These are phyloP conservation scores for Palaemon carinicauda DNA, from an alignment of 1,140 invertebrate genomes.

Conservation along the genomic window DNA sequence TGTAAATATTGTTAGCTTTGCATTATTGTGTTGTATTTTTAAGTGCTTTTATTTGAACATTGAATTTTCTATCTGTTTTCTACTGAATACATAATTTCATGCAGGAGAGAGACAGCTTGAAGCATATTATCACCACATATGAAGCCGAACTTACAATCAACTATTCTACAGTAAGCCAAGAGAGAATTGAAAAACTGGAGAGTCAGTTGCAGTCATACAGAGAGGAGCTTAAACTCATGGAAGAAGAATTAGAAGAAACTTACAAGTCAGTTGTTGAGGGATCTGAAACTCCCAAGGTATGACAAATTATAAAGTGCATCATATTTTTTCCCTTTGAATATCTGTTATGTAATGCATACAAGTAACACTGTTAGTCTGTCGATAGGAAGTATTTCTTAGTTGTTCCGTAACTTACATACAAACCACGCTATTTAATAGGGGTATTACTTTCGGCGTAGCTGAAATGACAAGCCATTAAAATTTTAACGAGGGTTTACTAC, in stretches of 20 bases:
- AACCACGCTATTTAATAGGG: too few species aligned
- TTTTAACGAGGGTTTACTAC: too few species aligned
- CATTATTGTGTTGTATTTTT: background rate
- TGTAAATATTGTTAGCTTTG: too few species aligned
- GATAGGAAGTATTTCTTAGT: too few species aligned
- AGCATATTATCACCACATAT: slow-evolving; percentile 80
- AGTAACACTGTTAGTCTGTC: too few species aligned
- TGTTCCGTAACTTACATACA: too few species aligned
- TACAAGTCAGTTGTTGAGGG: slow-evolving; percentile 58
- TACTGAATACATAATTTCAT: background rate
- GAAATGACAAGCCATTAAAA: too few species aligned
- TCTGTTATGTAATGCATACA: background rate
- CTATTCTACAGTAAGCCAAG: slow-evolving; percentile 66
- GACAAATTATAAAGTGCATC: too few species aligned
- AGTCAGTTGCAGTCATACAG: slow-evolving; percentile 73
- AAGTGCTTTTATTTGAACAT: background rate
- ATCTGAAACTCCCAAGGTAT: background rate
- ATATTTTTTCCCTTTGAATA: background rate
- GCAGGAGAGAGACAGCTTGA: slow-evolving; percentile 76
- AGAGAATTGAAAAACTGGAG: slow-evolving; percentile 66
- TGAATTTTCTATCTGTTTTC: background rate
- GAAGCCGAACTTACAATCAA: slow-evolving; percentile 78
- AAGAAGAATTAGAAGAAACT: slow-evolving; percentile 70
- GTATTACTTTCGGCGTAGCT: too few species aligned
- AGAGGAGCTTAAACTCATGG: slow-evolving; percentile 74